phyloP scores from a whole-genome alignment of 2,888 invertebrate genomes.

The Phlogophora meticulosa region DNA sequence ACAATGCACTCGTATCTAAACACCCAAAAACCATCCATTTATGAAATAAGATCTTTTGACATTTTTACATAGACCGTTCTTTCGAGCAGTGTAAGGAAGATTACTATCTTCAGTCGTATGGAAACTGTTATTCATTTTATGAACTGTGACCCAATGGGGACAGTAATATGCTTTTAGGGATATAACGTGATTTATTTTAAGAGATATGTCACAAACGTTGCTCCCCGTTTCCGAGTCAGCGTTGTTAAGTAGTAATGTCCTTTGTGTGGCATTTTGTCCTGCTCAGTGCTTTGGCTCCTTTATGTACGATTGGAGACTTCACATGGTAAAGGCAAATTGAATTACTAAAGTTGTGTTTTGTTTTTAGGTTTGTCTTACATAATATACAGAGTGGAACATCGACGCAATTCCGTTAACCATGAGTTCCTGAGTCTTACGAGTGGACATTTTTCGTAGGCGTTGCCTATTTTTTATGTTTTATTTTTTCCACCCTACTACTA shows the following conservation, averaged over 20 bases:
- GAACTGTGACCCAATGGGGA: slow-evolving; percentile 3
- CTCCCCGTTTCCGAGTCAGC: background rate
- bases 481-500: no score
- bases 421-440: no score
- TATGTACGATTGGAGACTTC: background rate
- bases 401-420: background rate
- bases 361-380: background rate
- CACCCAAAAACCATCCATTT: no score
- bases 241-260: slow-evolving; percentile 1
- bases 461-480: no score
- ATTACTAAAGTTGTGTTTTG: background rate
- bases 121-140: background rate
- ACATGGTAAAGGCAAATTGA: background rate
- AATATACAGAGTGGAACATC: background rate
- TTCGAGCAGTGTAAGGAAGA: background rate
- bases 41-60: background rate
- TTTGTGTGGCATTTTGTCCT: slow-evolving; percentile 12
- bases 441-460: no score
- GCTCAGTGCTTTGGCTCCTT: background rate
- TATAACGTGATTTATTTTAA: slow-evolving; percentile 28
- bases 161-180: slow-evolving; percentile 38
- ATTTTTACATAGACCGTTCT: background rate
- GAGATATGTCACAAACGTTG: slow-evolving; percentile 29
- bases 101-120: background rate
- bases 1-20: no score